A percentile compares a stretch with the other conserved stretches of the same genome.
phyloP scores from a whole-genome alignment of 1,140 invertebrate species.

The Trialeurodes vaporariorum region DNA sequence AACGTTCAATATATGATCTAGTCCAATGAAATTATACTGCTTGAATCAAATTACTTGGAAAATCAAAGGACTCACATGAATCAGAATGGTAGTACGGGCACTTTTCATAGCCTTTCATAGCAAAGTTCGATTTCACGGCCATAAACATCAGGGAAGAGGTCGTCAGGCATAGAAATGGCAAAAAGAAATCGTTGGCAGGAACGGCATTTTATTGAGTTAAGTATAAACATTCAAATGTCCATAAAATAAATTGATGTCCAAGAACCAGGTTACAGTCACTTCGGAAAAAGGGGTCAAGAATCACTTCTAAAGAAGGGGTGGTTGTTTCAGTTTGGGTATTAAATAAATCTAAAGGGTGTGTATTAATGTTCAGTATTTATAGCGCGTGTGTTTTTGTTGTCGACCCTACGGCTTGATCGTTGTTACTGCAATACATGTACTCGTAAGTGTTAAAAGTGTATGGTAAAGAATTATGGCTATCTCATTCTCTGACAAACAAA shows the following conservation, averaged over 20 bases:
- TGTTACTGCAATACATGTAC: no score
- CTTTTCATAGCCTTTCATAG: no score
- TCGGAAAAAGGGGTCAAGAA: not conserved
- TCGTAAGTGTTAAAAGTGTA: no score
- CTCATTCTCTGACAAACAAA: no score
- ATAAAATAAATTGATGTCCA: not conserved
- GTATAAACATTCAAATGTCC: not conserved
- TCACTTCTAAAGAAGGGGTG: not conserved
- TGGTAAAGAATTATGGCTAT: no score
- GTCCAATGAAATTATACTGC: no score
- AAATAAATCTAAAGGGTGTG: not conserved
- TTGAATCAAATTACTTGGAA: no score
- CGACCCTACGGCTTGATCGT: no score
- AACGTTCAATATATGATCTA: no score
- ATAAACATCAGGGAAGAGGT: not conserved
- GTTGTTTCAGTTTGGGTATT: not conserved
- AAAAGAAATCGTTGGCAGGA: not conserved
- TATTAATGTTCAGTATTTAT: not conserved
- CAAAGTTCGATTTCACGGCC: not conserved
- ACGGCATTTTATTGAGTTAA: not conserved
- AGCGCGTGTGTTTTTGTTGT: not conserved
- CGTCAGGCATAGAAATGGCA: not conserved
- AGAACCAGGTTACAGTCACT: not conserved
- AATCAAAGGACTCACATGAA: no score
- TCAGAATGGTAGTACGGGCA: no score